Base-by-base conservation (phyloP, 2,888 invertebrate genomes). In the Brachyptera risi region DNA sequence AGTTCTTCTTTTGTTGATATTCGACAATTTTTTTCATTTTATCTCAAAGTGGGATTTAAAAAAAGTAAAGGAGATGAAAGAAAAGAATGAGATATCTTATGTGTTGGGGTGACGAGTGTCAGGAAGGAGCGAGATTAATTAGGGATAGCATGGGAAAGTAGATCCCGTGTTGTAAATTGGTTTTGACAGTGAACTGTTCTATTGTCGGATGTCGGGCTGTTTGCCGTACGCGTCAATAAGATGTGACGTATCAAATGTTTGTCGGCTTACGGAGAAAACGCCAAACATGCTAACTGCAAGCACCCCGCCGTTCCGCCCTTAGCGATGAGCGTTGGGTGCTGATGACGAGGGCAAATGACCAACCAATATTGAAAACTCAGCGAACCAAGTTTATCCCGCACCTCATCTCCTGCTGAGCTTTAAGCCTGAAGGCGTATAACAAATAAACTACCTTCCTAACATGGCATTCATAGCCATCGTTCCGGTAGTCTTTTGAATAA, bases 1-100 rank as follows among this genome's bases (percentile, higher is more conserved):
- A 61, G 61, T 27, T 38, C 38, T 37, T 15, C 49, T 57, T 61
- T 61, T 61, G 56, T 58, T 47, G 31, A 23, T 19, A 27, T 58
- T 19, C 51, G 26, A 15, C 49, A 26, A 15, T 31, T 51, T 31
- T 19, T 40, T 40, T n/a, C n/a, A 9, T 51, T 51, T 51, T 51
- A 51, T 51, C 51, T 51, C 35, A n/a, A 26, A 24, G 27, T 27
- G 51, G 31, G 15, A 31, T 27, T 15, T 15, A 51, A 51, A 47
- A 23, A 21, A 31, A 17, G 31, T n/a, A 35, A n/a, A 5, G 4
- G 31, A 11, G 31, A 11, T 5, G 23, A 47, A n/a, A 47, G 47
- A 47, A 47, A 24, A 24, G 24, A 24, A 47, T 23, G 47, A 47
- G 47, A 31, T 31, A 31, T 31, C 31, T 5, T 31, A 31, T 7